phyloP scores from a whole-genome alignment of 2,888 invertebrate species.

The Drosophila nr. medialis region DNA sequence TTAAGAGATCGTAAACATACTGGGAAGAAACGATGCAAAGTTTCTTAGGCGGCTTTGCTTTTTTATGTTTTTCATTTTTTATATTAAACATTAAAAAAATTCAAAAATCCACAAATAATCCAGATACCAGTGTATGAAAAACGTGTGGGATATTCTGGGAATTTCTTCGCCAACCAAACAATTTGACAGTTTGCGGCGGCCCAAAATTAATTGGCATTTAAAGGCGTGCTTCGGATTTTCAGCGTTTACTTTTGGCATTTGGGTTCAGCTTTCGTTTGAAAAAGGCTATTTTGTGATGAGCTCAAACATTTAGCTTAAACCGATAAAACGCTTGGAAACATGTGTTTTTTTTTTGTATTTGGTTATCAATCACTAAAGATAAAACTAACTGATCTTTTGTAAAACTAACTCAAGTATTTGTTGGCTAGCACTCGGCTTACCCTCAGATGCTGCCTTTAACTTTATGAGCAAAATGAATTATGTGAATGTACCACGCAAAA shows the following conservation, averaged over 20 bases:
- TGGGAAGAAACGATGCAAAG: constrained; percentile 4
- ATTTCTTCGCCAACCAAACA: constrained; percentile 37
- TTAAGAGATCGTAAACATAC: constrained; percentile 71
- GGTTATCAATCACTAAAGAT: not conserved
- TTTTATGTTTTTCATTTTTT: constrained; percentile 35
- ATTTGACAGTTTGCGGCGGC: constrained; percentile 63
- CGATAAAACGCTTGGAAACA: constrained; percentile 8
- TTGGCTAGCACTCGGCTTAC: not conserved
- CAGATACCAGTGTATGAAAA: constrained; percentile 21
- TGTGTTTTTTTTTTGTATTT: constrained; percentile 12
- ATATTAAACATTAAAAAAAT: constrained; percentile 48
- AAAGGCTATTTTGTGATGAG: constrained; percentile 4
- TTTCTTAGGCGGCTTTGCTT: constrained; percentile 49
- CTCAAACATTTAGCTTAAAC: not conserved
- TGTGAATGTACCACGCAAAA: constrained; percentile 82
- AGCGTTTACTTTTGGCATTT: constrained; percentile 32
- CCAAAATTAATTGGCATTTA: constrained; percentile 74
- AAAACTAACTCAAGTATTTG: constrained; percentile 18
- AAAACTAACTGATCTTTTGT: not conserved
- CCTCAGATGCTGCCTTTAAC: not conserved
- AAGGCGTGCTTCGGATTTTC: constrained; percentile 58
- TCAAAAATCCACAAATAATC: constrained; percentile 39
- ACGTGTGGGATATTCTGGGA: constrained; percentile 57
- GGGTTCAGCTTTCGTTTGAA: constrained; percentile 9
- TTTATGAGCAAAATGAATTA: constrained; percentile 82